Evolutionary conservation across 2,113 vertebrate species (phyloP).

Genomic region (human): DNA sequence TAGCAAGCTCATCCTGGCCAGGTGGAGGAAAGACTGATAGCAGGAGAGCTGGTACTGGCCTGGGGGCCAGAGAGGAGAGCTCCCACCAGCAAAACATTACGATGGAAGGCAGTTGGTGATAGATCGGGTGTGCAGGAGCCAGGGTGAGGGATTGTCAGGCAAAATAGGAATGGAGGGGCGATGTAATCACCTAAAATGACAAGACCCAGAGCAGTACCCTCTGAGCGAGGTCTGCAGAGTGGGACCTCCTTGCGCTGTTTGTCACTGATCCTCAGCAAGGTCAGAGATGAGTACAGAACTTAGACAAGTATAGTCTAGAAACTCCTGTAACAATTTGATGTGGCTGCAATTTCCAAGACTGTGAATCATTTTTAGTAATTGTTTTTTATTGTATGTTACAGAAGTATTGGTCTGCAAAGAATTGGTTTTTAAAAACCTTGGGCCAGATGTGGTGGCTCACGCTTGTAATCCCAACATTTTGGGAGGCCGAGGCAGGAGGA

Average conservation of each 20-base stretch:
- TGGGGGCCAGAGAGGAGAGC: not conserved
- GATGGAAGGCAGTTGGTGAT: not conserved
- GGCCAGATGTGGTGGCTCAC: too few species aligned
- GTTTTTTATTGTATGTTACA: not conserved
- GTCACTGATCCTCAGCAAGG: not conserved
- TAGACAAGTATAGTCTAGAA: not conserved
- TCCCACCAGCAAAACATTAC: not conserved
- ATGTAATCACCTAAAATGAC: not conserved
- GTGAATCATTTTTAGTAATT: not conserved
- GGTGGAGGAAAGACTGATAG: not conserved
- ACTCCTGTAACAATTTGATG: fast-evolving
- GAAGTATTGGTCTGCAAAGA: not conserved
- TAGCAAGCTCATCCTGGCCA: not conserved
- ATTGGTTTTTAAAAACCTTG: not conserved
- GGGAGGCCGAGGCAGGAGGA: too few species aligned
- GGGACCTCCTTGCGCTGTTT: fast-evolving
- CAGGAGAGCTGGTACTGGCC: not conserved
- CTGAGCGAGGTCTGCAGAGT: fast-evolving
- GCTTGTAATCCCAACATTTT: too few species aligned
- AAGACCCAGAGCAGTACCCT: too few species aligned
- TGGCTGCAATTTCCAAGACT: not conserved
- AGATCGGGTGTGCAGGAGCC: not conserved
- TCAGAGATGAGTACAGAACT: not conserved
- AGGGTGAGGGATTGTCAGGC: not conserved
- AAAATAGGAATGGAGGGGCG: not conserved